phyloP scores from a whole-genome alignment of 2,113 vertebrate species.

The Ardeotis arabs region DNA sequence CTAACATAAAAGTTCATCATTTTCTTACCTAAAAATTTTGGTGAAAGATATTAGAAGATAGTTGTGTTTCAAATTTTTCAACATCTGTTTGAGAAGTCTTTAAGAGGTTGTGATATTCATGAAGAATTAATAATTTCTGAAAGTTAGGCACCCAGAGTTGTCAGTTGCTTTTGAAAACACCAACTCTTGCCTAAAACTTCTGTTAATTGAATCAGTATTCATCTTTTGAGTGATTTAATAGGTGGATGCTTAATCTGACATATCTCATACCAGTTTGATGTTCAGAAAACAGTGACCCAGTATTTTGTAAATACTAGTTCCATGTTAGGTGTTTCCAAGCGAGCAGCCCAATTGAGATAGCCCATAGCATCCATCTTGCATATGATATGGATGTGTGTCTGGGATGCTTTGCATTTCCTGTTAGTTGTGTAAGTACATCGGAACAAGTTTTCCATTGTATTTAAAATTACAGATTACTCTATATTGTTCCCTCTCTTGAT shows the following conservation, averaged over 20 bases:
- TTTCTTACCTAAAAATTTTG: background rate
- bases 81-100: background rate
- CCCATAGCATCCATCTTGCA: background rate
- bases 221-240: background rate
- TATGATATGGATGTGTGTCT: background rate
- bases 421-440: background rate
- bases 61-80: background rate
- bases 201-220: background rate
- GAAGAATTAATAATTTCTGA: background rate
- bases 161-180: background rate
- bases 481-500: background rate
- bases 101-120: background rate
- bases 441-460: background rate
- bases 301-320: background rate
- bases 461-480: background rate
- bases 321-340: background rate
- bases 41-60: background rate
- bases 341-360: background rate
- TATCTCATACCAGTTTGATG: background rate
- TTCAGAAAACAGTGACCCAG: background rate
- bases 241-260: background rate
- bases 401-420: background rate
- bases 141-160: background rate
- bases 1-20: background rate
- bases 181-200: background rate